Evolutionary conservation across 2,888 invertebrate genomes (phyloP).

Genomic region (Drosophila robusta): DNA sequence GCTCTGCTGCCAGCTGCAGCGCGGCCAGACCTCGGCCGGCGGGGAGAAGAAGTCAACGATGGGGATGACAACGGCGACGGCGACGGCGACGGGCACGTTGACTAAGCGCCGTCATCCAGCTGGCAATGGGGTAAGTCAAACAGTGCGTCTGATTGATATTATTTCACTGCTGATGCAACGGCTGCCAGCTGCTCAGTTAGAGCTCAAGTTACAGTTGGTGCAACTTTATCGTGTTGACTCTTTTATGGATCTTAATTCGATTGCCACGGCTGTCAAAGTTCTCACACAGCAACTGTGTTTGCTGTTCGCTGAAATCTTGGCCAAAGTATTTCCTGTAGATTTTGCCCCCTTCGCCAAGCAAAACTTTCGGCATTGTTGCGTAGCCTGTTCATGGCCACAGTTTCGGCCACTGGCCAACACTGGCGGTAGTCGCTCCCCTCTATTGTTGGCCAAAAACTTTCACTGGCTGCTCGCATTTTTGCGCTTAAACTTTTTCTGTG

Average conservation of each 20-base stretch:
- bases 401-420: conserved; percentile 29
- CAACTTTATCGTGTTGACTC: conserved; percentile 49
- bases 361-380: conserved; percentile 60
- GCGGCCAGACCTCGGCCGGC: not conserved
- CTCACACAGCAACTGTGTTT: conserved; percentile 17
- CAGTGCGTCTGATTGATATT: conserved; percentile 75
- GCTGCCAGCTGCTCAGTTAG: conserved; percentile 15
- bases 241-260: conserved; percentile 70
- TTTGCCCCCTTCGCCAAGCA: conserved; percentile 6
- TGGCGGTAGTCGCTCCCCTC: not conserved
- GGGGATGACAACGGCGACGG: conserved; percentile 15
- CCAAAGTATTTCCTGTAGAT: conserved; percentile 46
- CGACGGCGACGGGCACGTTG: conserved; percentile 23
- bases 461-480: conserved; percentile 49
- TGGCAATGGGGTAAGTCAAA: conserved; percentile 68
- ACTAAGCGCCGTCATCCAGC: conserved; percentile 63
- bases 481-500: conserved; percentile 27
- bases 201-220: conserved; percentile 14
- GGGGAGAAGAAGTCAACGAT: conserved; percentile 23
- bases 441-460: conserved; percentile 52
- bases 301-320: conserved; percentile 33
- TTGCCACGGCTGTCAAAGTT: conserved; percentile 41
- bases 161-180: conserved; percentile 37
- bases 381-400: conserved; percentile 44
- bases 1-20: conserved; percentile 80